Evolutionary conservation across 2,888 invertebrate genomes (phyloP).

Genomic region (Seira musarum): DNA sequence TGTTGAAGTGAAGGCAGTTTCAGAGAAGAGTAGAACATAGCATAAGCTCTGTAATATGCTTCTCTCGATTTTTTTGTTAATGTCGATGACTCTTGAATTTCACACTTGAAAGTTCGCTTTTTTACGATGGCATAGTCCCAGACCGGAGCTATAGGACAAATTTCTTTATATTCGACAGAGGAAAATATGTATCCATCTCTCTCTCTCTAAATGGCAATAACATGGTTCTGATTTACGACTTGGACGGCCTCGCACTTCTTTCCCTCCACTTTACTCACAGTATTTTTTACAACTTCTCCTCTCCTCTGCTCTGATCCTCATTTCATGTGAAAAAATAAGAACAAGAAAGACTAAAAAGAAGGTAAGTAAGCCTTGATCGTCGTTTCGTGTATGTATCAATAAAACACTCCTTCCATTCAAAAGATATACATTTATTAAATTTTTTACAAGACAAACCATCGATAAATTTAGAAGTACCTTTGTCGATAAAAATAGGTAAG

Average conservation of each 20-base stretch:
- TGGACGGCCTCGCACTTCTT: constrained; percentile 63
- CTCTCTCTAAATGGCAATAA: constrained; percentile 70
- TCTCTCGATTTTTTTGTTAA: constrained; percentile 70
- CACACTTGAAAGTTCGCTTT: constrained; percentile 70
- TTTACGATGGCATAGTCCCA: constrained; percentile 68
- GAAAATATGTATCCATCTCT: constrained; percentile 26
- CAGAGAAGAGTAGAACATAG: constrained; percentile 28
- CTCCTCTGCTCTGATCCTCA: too few relatives aligned
- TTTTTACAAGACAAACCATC: too few relatives aligned
- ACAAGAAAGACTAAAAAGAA: too few relatives aligned
- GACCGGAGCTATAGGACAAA: too few relatives aligned
- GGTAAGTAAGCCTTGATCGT: too few relatives aligned
- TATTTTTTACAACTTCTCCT: constrained; percentile 26
- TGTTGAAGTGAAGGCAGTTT: constrained; percentile 11
- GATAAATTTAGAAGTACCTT: too few relatives aligned
- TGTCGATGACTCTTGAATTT: constrained; percentile 71
- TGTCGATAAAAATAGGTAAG: too few relatives aligned
- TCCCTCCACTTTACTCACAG: constrained; percentile 51
- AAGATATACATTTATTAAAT: too few relatives aligned
- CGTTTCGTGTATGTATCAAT: too few relatives aligned
- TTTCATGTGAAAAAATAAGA: too few relatives aligned
- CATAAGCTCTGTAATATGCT: constrained; percentile 67
- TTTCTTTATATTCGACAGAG: too few relatives aligned
- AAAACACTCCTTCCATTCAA: too few relatives aligned
- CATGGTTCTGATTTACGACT: constrained; percentile 71